phyloP scores from a whole-genome alignment of 53 echinoderm and acorn worm species.

The Echinometra lucunter region DNA sequence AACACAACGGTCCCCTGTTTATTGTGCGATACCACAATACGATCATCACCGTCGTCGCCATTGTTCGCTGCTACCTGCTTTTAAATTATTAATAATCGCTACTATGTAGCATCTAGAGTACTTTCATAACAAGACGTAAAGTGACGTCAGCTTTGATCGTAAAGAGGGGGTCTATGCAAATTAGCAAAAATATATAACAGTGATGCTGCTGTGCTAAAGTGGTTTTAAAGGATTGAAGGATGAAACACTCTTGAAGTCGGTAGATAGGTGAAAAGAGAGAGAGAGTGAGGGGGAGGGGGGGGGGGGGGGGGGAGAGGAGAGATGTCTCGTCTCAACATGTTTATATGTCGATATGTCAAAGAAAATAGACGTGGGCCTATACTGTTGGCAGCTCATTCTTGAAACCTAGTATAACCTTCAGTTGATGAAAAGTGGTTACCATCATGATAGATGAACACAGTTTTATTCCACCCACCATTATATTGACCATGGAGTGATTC shows the following conservation, averaged over 20 bases:
- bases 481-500: not conserved
- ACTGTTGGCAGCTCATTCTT: not conserved
- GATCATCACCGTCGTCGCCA: not conserved
- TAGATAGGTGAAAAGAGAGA: not conserved
- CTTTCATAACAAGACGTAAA: slow-evolving; percentile 26
- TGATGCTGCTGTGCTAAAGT: not conserved
- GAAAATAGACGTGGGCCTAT: not conserved
- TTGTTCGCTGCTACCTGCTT: slow-evolving; percentile 27
- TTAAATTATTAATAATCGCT: slow-evolving; percentile 52
- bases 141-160: slow-evolving; percentile 18
- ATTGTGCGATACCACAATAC: slow-evolving; percentile 24
- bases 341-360: not conserved
- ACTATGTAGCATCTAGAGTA: not conserved
- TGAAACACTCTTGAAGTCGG: not conserved
- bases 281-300: no score
- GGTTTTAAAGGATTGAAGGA: not conserved
- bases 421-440: not conserved
- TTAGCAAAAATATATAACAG: not conserved
- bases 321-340: not conserved
- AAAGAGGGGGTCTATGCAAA: slow-evolving; percentile 23
- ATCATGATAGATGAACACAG: not conserved
- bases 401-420: not conserved
- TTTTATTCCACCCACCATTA: not conserved
- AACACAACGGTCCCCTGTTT: slow-evolving; percentile 33
- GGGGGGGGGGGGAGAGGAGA: no score